These are phyloP conservation scores for Solenopsis fugax DNA, from an alignment of 1,140 invertebrate species.

Conservation along the genomic window DNA sequence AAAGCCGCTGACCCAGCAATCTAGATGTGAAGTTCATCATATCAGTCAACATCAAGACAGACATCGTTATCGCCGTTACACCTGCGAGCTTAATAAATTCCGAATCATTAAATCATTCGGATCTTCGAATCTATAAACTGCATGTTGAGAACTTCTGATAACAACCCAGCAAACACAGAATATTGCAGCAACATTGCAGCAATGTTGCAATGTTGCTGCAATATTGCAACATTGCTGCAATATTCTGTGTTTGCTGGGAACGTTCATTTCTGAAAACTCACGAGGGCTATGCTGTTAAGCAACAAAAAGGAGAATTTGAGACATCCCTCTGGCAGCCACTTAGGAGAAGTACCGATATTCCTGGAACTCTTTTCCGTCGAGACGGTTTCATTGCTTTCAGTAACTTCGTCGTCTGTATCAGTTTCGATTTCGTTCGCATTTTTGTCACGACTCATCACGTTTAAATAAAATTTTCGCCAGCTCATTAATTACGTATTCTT, in stretches of 20 bases:
- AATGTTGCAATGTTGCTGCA: too few relatives aligned
- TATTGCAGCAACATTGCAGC: too few relatives aligned
- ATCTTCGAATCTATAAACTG: neutral
- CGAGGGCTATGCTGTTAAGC: constrained; percentile 69
- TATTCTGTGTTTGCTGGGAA: too few relatives aligned
- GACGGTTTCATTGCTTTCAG: constrained; percentile 70
- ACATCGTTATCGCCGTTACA: constrained; percentile 68
- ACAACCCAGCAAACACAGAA: too few relatives aligned
- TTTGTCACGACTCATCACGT: constrained; percentile 46
- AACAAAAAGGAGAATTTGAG: constrained; percentile 70
- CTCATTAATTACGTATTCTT: constrained; percentile 37
- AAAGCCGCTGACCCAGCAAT: constrained; percentile 74
- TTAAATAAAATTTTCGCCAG: constrained; percentile 50
- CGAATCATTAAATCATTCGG: constrained; percentile 26
- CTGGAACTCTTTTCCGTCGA: constrained; percentile 63
- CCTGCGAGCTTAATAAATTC: constrained; percentile 73
- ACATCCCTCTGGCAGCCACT: constrained; percentile 69
- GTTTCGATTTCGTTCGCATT: constrained; percentile 67
- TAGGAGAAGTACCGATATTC: constrained; percentile 67
- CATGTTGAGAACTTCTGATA: neutral
- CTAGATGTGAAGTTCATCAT: constrained; percentile 73
- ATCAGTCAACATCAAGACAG: constrained; percentile 76
- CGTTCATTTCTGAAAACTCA: constrained; percentile 58
- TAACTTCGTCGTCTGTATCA: constrained; percentile 74
- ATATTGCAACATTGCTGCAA: too few relatives aligned